phyloP scores from a whole-genome alignment of 53 echinoderm and acorn worm species.

The Paelopatides confundens region DNA sequence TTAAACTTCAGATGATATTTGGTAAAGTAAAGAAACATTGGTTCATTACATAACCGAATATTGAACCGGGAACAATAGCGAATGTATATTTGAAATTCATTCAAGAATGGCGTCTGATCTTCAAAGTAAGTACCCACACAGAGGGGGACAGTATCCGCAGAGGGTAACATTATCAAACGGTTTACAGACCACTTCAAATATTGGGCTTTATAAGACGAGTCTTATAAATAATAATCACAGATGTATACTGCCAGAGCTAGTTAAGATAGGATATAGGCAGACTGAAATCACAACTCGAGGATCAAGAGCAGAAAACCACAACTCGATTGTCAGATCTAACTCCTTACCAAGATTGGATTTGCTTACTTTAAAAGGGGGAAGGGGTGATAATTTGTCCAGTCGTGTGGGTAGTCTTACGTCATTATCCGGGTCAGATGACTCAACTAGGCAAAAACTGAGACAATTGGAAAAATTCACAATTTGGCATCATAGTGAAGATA shows the following conservation, averaged over 20 bases:
- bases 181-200: neutral
- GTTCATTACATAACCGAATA: no score
- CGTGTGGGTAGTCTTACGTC: slow-evolving; percentile 7
- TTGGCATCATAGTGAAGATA: slow-evolving; percentile 7
- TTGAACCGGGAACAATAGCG: no score
- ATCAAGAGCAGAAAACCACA: neutral
- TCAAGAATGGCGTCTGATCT: neutral
- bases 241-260: neutral
- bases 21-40: no score
- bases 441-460: neutral
- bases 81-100: neutral
- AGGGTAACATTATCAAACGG: neutral
- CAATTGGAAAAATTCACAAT: neutral
- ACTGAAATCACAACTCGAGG: neutral
- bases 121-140: neutral
- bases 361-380: neutral
- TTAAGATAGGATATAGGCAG: neutral
- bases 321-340: neutral
- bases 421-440: neutral
- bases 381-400: neutral
- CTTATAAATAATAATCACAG: neutral
- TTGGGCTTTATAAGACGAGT: neutral
- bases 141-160: neutral
- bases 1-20: no score
- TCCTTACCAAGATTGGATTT: neutral